These are phyloP conservation scores for Myopa testacea DNA, from an alignment of 2,888 invertebrate genomes.

Conservation along the genomic window DNA sequence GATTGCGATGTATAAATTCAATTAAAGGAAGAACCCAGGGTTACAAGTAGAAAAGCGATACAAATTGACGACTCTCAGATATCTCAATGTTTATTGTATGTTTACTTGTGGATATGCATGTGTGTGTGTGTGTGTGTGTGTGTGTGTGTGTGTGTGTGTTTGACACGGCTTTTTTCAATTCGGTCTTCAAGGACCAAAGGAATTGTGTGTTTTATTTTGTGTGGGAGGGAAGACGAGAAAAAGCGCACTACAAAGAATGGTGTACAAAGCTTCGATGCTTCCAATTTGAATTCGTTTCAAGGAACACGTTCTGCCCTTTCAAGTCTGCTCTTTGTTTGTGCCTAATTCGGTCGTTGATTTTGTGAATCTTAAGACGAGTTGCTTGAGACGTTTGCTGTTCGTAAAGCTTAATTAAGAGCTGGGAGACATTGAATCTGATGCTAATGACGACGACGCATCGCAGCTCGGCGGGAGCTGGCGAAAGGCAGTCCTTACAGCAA, in stretches of 20 bases:
- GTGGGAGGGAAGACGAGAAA: not conserved
- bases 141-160: constrained; percentile 19
- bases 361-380: too few species aligned
- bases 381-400: too few species aligned
- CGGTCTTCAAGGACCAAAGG: not conserved
- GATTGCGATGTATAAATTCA: not conserved
- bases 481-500: constrained; percentile 3
- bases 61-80: constrained; percentile 6
- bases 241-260: not conserved
- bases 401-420: too few species aligned
- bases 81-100: not conserved
- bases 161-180: not conserved
- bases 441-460: constrained; percentile 13
- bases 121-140: constrained; percentile 20
- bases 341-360: too few species aligned
- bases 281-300: not conserved
- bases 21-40: constrained; percentile 8
- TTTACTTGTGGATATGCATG: constrained; percentile 15
- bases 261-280: not conserved
- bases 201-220: not conserved
- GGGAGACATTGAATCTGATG: not conserved
- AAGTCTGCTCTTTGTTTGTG: too few species aligned
- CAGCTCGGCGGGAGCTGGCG: constrained; percentile 6
- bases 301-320: too few species aligned
- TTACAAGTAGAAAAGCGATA: constrained; percentile 37